Conservation (phyloP, 2,888 invertebrate genomes). For the Temnothorax unifasciatus region DNA sequence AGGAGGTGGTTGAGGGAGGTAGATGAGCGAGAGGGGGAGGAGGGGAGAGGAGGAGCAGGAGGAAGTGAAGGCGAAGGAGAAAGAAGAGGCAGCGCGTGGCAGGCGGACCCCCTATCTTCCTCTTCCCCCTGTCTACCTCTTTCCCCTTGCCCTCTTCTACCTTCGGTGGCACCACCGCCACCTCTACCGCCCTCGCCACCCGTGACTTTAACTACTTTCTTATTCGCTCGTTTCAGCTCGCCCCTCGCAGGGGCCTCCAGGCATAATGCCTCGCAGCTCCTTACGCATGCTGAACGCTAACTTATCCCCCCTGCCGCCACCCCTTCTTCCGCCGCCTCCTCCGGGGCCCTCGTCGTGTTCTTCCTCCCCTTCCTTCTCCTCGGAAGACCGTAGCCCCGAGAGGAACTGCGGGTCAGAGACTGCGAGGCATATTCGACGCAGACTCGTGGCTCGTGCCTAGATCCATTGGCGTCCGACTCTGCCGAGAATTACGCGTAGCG, state of each 20-base stretch:
- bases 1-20: conserved; percentile 20
- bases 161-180: conserved; percentile 62
- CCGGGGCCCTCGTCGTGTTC: conserved; percentile 39
- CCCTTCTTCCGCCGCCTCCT: conserved; percentile 54
- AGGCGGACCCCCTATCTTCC: conserved; percentile 67
- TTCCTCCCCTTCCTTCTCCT: conserved; percentile 64
- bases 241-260: conserved; percentile 64
- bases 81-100: conserved; percentile 82
- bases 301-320: conserved; percentile 55
- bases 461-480: conserved; percentile 81
- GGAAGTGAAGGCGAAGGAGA: conserved; percentile 53
- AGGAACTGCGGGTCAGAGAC: conserved; percentile 86
- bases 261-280: conserved; percentile 78
- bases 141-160: conserved; percentile 52
- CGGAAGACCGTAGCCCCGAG: conserved; percentile 80
- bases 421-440: conserved; percentile 83
- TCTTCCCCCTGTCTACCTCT: conserved; percentile 46
- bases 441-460: conserved; percentile 85
- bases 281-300: conserved; percentile 82
- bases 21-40: conserved; percentile 2
- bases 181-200: conserved; percentile 67
- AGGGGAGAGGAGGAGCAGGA: not conserved
- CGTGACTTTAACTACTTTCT: conserved; percentile 78
- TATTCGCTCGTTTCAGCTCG: conserved; percentile 77
- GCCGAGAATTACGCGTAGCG: conserved; percentile 52